Conservation (phyloP, 2,888 invertebrate species). For the Polyploca ridens region DNA sequence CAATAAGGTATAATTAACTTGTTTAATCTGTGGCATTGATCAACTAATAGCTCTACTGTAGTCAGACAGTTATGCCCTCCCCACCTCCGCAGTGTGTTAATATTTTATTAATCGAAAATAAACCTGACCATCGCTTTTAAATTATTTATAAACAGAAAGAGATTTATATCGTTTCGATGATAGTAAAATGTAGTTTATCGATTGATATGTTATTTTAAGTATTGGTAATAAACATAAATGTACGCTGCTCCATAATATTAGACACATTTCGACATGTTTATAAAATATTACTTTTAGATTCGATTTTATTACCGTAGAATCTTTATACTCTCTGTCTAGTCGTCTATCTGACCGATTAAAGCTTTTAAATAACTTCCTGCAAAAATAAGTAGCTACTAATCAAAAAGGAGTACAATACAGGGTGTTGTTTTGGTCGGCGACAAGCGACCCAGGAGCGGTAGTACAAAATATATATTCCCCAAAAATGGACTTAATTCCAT, state of each 20-base stretch:
- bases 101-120: neutral
- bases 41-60: too few relatives aligned
- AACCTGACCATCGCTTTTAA: neutral
- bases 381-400: too few relatives aligned
- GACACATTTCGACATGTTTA: neutral
- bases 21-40: neutral
- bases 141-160: constrained; percentile 1
- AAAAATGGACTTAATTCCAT: too few relatives aligned
- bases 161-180: neutral
- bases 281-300: neutral
- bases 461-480: too few relatives aligned
- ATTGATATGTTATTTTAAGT: constrained; percentile 3
- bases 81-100: neutral
- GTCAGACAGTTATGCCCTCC: neutral
- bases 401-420: too few relatives aligned
- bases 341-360: too few relatives aligned
- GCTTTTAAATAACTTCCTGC: too few relatives aligned
- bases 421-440: too few relatives aligned
- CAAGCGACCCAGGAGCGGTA: too few relatives aligned
- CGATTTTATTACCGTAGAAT: too few relatives aligned
- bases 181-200: constrained; percentile 3
- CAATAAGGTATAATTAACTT: too few relatives aligned
- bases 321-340: too few relatives aligned
- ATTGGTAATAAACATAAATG: neutral
- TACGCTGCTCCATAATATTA: neutral